Conservation (phyloP, 2,888 invertebrate genomes). For the Sclerodermus sp. region DNA sequence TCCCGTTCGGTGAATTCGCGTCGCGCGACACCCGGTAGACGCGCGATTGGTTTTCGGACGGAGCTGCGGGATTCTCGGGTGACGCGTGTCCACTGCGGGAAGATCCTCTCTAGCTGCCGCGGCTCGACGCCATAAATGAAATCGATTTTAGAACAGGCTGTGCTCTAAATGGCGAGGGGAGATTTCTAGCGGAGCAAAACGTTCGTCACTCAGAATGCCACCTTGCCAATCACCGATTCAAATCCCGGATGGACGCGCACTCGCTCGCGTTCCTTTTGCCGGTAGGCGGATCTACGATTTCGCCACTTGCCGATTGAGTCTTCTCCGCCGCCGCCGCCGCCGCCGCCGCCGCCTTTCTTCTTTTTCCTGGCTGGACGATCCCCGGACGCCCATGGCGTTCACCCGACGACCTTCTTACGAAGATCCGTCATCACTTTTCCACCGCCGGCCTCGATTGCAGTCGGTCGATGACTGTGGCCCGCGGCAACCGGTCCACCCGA, state of each 20-base stretch:
- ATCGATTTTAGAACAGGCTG: conserved; percentile 22
- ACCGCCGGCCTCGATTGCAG: neutral
- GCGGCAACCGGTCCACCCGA: too few species aligned
- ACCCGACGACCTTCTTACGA: conserved; percentile 35
- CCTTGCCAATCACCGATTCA: conserved; percentile 35
- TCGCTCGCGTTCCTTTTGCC: neutral
- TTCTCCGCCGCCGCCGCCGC: neutral
- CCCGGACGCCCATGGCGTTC: conserved; percentile 30
- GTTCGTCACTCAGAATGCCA: conserved; percentile 22
- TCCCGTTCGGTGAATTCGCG: too few species aligned
- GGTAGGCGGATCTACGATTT: neutral
- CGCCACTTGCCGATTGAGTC: conserved; percentile 13
- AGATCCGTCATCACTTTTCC: conserved; percentile 10
- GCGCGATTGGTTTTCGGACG: too few species aligned
- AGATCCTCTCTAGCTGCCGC: conserved; percentile 27
- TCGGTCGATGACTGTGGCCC: too few species aligned
- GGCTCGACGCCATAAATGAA: conserved; percentile 29
- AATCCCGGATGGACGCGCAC: conserved; percentile 8
- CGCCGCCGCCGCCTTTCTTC: neutral
- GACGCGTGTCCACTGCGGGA: neutral
- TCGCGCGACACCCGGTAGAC: too few species aligned
- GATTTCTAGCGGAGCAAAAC: conserved; percentile 41
- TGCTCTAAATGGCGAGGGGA: conserved; percentile 38
- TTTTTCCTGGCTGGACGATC: neutral
- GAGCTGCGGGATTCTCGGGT: too few species aligned